Percentiles rank a stretch among this genome's conserved stretches.
phyloP scores from a whole-genome alignment of 2,113 vertebrate species.

The Pangasianodon hypophthalmus region DNA sequence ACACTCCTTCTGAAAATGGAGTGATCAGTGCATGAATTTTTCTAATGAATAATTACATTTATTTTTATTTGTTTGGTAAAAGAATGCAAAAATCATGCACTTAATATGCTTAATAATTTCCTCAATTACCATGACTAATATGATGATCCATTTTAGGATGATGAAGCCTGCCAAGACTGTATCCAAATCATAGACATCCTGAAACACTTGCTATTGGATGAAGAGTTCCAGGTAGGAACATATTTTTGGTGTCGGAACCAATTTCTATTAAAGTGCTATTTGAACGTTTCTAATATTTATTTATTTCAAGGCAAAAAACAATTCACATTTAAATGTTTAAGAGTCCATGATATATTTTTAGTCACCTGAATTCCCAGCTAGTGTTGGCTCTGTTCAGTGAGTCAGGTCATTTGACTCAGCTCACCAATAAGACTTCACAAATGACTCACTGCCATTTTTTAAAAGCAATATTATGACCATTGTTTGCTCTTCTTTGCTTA shows the following conservation, averaged over 20 bases:
- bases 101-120: neutral
- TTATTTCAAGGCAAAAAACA: neutral
- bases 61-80: neutral
- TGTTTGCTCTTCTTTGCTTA: neutral
- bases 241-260: neutral
- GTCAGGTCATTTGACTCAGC: neutral
- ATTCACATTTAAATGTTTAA: neutral
- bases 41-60: neutral
- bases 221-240: conserved; percentile 69
- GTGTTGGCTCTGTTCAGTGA: neutral
- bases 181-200: conserved; percentile 70
- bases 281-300: neutral
- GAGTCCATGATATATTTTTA: neutral
- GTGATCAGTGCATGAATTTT: neutral
- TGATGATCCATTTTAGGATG: conserved; percentile 54
- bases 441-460: neutral
- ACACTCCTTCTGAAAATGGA: too few relatives aligned
- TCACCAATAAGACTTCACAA: neutral
- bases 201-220: conserved; percentile 65
- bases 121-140: neutral
- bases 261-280: neutral
- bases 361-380: neutral
- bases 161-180: conserved; percentile 72
- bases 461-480: neutral
- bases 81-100: neutral